Evolutionary conservation across 2,888 invertebrate genomes (phyloP).

Genomic region (Pachymerium ferrugineum): DNA sequence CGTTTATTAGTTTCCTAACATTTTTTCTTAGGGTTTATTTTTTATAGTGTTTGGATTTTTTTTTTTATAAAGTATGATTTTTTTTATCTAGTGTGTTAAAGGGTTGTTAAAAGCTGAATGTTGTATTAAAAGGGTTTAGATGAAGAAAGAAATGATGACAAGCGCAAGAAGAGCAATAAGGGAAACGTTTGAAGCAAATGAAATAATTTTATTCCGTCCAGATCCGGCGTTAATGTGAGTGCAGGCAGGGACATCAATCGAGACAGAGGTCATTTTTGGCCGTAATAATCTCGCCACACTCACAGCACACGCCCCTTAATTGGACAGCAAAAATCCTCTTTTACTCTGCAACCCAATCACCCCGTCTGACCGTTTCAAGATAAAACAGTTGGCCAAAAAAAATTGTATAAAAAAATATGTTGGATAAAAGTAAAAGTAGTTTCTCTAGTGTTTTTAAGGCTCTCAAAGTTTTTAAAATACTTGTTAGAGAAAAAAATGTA

Average conservation of each 20-base stretch:
- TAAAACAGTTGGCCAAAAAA: background rate
- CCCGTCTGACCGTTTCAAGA: background rate
- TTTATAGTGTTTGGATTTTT: background rate
- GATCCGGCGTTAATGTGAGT: slow-evolving; percentile 27
- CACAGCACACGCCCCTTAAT: slow-evolving; percentile 13
- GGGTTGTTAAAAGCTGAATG: background rate
- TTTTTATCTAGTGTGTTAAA: background rate
- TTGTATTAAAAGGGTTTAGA: background rate
- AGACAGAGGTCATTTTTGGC: slow-evolving; percentile 17
- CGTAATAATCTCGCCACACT: background rate
- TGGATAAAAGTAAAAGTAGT: too few relatives aligned
- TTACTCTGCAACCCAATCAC: background rate
- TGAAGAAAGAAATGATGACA: background rate
- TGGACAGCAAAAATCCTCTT: slow-evolving; percentile 13
- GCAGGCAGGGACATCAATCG: background rate
- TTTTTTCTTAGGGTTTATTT: background rate
- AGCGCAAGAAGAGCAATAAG: slow-evolving; percentile 20
- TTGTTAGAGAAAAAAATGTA: too few relatives aligned
- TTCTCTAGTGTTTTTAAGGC: too few relatives aligned
- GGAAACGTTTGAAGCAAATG: slow-evolving; percentile 16
- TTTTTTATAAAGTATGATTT: background rate
- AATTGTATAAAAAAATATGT: too few relatives aligned
- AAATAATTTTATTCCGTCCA: slow-evolving; percentile 29
- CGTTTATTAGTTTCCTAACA: background rate
- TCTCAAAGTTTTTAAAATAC: too few relatives aligned